Base-by-base conservation (phyloP, 2,888 invertebrate species). In the Orthonychiurus folsomi region DNA sequence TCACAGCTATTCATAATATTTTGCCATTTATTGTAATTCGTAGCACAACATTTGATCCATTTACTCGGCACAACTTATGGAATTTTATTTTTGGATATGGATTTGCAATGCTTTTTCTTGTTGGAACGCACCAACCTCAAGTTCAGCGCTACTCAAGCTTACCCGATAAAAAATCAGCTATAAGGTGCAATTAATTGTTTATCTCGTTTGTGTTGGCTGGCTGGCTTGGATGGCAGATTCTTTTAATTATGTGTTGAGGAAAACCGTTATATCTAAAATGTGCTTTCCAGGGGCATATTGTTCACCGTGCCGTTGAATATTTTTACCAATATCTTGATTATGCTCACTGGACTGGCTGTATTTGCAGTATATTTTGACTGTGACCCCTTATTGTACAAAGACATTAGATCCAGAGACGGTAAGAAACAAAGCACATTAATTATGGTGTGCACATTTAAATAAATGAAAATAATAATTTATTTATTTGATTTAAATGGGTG, bases 61-160 rank as follows among this genome's bases (percentile, higher is more conserved):
- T 70, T 55, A 20, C 18, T 48, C 47, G 59, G 23, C 66, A 69
- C 55, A 70, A 69, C 56, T 60, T 67, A 12, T 61, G 37, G 47
- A 70, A 68, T 53, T 70, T 68, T 57, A 21, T 67, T 2, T 3
- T 68, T n/a, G 68, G 52, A 52, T 61, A 62, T 53, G 66, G 68
- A 1, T 61, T 70, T 57, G 47, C 60, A 12, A 25, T 57, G 0
- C 18, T 66, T 18, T 55, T 65, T 57, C 15, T 66, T 47, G 37
- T 63, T 26, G 63, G 58, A 5, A 63, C 63, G 18, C 59, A 63
- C 55, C 70, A 68, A 24, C 24, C 61, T 0, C 54, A 64, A 28
- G 66, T 69, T 20, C 70, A 67, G 28, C 58, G 70, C 26, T 70
- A 67, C 56, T 64, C 66, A 12, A 68, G 70, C 25, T 52, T 67